phyloP scores from a whole-genome alignment of 1,140 invertebrate species.

The Aphelinus certus region DNA sequence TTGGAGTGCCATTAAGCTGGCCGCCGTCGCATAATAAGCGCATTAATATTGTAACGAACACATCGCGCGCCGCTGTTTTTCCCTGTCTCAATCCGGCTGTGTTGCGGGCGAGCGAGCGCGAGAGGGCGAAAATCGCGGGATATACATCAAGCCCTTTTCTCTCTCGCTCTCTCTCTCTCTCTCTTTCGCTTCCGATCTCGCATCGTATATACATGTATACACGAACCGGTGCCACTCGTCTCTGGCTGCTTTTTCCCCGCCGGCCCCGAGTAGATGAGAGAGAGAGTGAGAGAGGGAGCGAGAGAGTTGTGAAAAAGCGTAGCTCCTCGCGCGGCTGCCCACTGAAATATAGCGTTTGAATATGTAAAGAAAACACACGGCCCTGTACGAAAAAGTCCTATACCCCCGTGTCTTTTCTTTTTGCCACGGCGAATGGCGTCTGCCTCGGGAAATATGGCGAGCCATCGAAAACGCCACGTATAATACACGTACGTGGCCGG shows the following conservation, averaged over 20 bases:
- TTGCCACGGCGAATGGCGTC: not conserved
- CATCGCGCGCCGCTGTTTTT: constrained; percentile 14
- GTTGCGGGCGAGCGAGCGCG: no score
- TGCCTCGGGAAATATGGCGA: not conserved
- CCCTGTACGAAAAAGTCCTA: no score
- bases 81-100: not conserved
- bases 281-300: not conserved
- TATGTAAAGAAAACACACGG: constrained; percentile 7
- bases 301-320: no score
- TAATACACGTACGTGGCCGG: no score
- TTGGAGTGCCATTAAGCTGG: constrained; percentile 29
- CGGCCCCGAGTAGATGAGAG: not conserved
- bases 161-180: not conserved
- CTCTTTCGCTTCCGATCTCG: no score
- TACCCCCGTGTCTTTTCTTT: not conserved
- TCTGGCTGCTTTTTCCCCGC: not conserved
- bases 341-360: constrained; percentile 32
- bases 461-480: not conserved
- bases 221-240: no score
- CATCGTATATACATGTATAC: no score
- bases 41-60: constrained; percentile 44
- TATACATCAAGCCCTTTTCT: constrained; percentile 27
- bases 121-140: constrained; percentile 5
- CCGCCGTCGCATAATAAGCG: constrained; percentile 41
- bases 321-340: no score